Conservation (phyloP, 35 echinoderm and acorn worm species). For the Acanthaster planci region DNA sequence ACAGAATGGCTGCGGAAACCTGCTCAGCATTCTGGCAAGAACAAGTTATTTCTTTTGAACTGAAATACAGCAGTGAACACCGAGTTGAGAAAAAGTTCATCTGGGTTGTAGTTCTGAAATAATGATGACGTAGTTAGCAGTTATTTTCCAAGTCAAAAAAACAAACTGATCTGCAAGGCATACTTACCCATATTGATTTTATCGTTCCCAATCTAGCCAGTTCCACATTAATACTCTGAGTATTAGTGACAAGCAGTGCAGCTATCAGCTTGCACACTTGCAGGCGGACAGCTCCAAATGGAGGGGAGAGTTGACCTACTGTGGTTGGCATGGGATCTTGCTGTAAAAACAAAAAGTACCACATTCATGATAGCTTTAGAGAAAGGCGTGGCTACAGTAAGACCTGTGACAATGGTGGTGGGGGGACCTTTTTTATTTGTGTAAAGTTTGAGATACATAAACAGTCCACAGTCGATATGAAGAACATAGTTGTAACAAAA, state of each 20-base stretch:
- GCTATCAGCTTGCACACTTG: conserved; percentile 90
- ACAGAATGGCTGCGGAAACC: too few species aligned
- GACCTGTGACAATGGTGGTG: too few species aligned
- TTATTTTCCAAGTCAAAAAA: too few species aligned
- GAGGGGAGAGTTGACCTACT: conserved; percentile 86
- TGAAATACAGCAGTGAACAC: not conserved
- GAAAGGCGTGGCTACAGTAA: too few species aligned
- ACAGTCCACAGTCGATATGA: too few species aligned
- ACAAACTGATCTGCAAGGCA: too few species aligned
- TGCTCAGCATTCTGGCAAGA: too few species aligned
- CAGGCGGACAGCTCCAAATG: conserved; percentile 83
- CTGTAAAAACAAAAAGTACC: conserved; percentile 40
- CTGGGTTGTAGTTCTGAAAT: not conserved
- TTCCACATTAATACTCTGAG: conserved; percentile 86
- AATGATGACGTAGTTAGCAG: not conserved
- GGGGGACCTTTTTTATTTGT: too few species aligned
- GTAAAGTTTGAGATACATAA: too few species aligned
- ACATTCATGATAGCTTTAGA: not conserved
- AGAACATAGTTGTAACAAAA: too few species aligned
- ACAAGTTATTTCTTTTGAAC: too few species aligned
- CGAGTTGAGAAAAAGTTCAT: not conserved
- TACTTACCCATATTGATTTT: conserved; percentile 85
- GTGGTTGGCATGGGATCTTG: conserved; percentile 82
- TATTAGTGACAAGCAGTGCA: conserved; percentile 90
- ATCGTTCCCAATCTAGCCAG: conserved; percentile 91